Percentiles rank a stretch among this genome's conserved stretches.
phyloP scores from a whole-genome alignment of 1,140 invertebrate genomes.

The Scaptomyza montana region DNA sequence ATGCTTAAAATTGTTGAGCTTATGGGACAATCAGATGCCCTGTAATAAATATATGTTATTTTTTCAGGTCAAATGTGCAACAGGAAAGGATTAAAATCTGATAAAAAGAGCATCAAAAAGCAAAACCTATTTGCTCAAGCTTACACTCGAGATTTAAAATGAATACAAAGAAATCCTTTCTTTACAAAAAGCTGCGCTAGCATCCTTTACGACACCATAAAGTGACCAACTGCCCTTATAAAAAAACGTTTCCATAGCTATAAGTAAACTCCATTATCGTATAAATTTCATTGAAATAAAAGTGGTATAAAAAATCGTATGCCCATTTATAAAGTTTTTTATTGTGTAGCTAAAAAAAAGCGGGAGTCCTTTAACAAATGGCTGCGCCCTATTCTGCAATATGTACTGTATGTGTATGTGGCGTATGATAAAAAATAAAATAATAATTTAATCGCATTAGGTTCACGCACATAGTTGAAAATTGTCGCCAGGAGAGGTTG shows the following conservation, averaged over 20 bases:
- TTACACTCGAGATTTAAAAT: too few species aligned
- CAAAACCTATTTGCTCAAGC: too few species aligned
- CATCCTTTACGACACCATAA: too few species aligned
- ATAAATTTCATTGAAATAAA: neutral
- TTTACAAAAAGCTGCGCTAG: too few species aligned
- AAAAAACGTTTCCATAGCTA: neutral
- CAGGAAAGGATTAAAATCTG: too few species aligned
- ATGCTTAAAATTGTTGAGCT: neutral
- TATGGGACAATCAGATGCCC: neutral
- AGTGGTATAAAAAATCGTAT: neutral
- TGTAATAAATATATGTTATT: neutral
- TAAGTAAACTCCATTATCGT: neutral
- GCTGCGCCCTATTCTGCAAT: conserved; percentile 41
- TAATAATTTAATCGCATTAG: conserved; percentile 57
- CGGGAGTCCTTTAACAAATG: conserved; percentile 36
- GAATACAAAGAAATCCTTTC: too few species aligned
- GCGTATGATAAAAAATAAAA: conserved; percentile 38
- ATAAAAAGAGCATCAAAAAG: too few species aligned
- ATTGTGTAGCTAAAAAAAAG: neutral
- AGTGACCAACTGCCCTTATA: neutral
- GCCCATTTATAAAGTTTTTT: neutral
- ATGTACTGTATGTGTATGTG: conserved; percentile 3
- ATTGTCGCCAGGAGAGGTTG: conserved; percentile 5
- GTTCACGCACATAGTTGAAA: conserved; percentile 4
- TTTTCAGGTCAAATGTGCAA: too few species aligned